Evolutionary conservation across 2,888 invertebrate genomes (phyloP).

Genomic region (Theodoxus fluviatilis): DNA sequence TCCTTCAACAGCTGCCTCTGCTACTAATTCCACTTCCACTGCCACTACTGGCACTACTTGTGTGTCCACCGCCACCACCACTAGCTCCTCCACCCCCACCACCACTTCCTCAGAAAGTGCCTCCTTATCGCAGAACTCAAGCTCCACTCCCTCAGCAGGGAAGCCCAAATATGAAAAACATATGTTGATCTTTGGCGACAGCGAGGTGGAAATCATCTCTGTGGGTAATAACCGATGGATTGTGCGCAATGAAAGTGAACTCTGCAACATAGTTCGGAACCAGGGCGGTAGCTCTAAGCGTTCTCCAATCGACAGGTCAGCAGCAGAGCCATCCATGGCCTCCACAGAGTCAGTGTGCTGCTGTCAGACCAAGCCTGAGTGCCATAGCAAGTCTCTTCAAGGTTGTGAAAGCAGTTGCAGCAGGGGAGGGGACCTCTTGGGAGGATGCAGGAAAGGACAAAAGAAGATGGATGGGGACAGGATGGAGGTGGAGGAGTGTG

Average conservation of each 20-base stretch:
- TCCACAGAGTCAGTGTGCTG: no score
- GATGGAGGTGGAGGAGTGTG: no score
- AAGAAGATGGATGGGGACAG: slow-evolving; percentile 9
- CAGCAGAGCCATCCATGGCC: no score
- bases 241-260: slow-evolving; percentile 52
- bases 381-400: slow-evolving; percentile 19
- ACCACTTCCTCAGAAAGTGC: no score
- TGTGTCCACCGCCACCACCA: no score
- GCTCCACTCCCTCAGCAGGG: background rate
- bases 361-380: no score
- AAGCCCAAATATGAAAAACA: slow-evolving; percentile 47
- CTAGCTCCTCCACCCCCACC: no score
- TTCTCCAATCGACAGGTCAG: slow-evolving; percentile 3
- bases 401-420: background rate
- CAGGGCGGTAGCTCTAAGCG: slow-evolving; percentile 1
- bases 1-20: background rate
- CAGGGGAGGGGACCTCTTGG: background rate
- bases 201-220: slow-evolving; percentile 55
- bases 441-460: background rate
- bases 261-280: slow-evolving; percentile 39
- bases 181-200: slow-evolving; percentile 51
- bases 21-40: no score
- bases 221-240: slow-evolving; percentile 58
- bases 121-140: no score
- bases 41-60: no score